Evolutionary conservation across 2,113 vertebrate species (phyloP).

Genomic region (Epinephelus lanceolatus): DNA sequence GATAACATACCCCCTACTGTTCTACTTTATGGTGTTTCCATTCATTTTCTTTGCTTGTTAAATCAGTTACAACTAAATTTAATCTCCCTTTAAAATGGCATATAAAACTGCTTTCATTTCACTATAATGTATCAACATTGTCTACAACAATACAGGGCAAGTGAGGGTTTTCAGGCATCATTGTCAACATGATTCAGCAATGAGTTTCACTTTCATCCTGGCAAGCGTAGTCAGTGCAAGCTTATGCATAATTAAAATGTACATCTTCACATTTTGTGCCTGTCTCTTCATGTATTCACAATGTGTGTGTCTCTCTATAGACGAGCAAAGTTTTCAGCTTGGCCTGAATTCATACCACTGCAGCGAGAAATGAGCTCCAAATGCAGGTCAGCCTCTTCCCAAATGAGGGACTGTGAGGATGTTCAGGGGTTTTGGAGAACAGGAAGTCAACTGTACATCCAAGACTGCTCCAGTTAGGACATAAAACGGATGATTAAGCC

Average conservation of each 20-base stretch:
- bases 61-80: background rate
- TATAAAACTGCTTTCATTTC: background rate
- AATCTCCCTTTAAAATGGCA: background rate
- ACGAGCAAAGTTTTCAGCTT: background rate
- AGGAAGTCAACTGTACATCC: constrained; percentile 27
- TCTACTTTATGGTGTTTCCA: constrained; percentile 15
- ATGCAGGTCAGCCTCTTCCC: constrained; percentile 61
- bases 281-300: constrained; percentile 24
- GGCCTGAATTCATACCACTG: constrained; percentile 10
- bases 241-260: constrained; percentile 5
- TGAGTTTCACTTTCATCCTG: constrained; percentile 27
- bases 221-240: background rate
- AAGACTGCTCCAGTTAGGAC: constrained; percentile 59
- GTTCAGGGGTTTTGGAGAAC: constrained; percentile 28
- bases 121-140: background rate
- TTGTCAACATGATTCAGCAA: background rate
- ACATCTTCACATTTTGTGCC: background rate
- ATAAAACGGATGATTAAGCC: constrained; percentile 58
- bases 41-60: constrained; percentile 1
- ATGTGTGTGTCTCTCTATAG: constrained; percentile 1
- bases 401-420: constrained; percentile 21
- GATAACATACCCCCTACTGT: constrained; percentile 32
- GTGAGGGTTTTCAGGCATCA: background rate
- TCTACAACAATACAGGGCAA: background rate
- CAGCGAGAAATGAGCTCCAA: constrained; percentile 32